These are phyloP conservation scores for Netelia virgata DNA, from an alignment of 2,888 invertebrate genomes.

Conservation along the genomic window DNA sequence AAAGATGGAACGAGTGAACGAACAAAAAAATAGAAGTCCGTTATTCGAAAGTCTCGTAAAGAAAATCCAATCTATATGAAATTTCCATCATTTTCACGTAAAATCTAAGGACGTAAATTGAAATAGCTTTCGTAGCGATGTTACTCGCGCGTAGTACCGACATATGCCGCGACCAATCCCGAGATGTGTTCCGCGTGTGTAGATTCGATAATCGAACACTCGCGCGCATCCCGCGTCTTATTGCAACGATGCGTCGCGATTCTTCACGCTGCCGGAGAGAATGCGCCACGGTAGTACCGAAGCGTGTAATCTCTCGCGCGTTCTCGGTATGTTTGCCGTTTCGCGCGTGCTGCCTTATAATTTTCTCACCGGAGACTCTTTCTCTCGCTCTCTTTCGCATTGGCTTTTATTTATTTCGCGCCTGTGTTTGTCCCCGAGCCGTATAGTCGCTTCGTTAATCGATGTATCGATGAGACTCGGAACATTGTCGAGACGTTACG, in stretches of 20 bases:
- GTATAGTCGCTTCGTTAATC: conserved; percentile 15
- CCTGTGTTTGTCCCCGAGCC: not conserved
- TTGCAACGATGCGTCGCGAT: conserved; percentile 67
- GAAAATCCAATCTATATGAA: conserved; percentile 58
- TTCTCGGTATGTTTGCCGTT: conserved; percentile 69
- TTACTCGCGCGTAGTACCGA: not conserved
- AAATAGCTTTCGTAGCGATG: conserved; percentile 40
- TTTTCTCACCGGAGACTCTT: conserved; percentile 59
- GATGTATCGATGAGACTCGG: conserved; percentile 17
- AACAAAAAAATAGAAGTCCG: not conserved
- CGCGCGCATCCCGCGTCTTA: conserved; percentile 44
- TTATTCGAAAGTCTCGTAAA: conserved; percentile 56
- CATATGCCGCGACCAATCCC: conserved; percentile 28
- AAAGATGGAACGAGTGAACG: not conserved
- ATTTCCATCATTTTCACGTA: conserved; percentile 57
- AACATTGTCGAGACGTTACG: conserved; percentile 10
- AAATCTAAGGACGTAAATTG: conserved; percentile 50
- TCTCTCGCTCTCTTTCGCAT: conserved; percentile 25
- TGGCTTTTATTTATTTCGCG: not conserved
- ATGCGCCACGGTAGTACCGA: conserved; percentile 66
- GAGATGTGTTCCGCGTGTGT: conserved; percentile 56
- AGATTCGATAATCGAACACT: conserved; percentile 64
- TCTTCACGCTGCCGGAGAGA: conserved; percentile 67
- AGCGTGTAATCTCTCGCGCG: conserved; percentile 66
- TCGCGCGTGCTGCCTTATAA: conserved; percentile 69